These are phyloP conservation scores for Hemitrygon akajei DNA, from an alignment of 2,797 vertebrate species.

Conservation along the genomic window DNA sequence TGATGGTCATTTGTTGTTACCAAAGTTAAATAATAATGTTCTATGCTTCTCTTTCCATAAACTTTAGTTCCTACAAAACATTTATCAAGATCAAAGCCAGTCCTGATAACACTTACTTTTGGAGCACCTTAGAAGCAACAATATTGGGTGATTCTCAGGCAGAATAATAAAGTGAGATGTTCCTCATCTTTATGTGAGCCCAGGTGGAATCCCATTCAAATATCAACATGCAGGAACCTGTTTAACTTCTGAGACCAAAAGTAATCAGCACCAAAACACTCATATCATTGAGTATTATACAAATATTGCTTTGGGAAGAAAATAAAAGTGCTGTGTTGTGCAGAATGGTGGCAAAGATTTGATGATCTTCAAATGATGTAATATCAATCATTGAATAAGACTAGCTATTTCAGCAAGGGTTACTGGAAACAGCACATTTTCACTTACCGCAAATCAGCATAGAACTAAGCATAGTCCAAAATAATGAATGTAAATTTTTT, in stretches of 20 bases:
- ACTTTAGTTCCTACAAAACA: background rate
- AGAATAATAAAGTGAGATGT: no score
- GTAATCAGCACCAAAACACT: background rate
- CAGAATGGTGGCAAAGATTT: background rate
- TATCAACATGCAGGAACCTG: no score
- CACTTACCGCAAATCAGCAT: background rate
- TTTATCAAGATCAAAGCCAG: no score
- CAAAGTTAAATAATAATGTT: background rate
- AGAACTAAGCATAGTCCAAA: background rate
- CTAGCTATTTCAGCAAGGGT: background rate
- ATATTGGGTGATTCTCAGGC: no score
- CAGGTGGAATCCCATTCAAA: no score
- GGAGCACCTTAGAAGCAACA: no score
- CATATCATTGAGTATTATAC: background rate
- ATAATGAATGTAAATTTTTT: background rate
- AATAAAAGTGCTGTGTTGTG: background rate
- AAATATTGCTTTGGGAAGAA: background rate
- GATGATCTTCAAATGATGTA: background rate
- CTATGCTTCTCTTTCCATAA: background rate
- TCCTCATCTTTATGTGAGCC: no score
- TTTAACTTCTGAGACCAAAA: no score
- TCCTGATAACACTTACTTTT: no score
- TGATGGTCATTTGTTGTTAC: background rate
- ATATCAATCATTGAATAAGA: background rate
- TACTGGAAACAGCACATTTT: background rate